A percentile compares a stretch with the other conserved stretches of the same genome.
Evolutionary conservation across 1,140 invertebrate genomes (phyloP).

Genomic region (Periplaneta americana): DNA sequence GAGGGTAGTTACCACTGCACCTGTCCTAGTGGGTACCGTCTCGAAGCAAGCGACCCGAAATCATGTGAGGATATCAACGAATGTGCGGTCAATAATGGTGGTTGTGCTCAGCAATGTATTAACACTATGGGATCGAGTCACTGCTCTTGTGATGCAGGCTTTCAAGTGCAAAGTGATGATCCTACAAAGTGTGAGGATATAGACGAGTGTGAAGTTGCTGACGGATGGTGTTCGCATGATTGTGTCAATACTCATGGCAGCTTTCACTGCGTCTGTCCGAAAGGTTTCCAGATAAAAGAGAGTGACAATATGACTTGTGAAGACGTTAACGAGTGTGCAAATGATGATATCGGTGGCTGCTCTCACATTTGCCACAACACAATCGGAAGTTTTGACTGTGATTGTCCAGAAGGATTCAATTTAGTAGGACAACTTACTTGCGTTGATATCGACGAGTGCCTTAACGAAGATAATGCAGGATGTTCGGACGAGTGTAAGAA

Average conservation of each 20-base stretch:
- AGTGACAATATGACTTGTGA: conserved; percentile 41
- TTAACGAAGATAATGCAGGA: conserved; percentile 48
- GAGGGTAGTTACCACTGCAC: conserved; percentile 47
- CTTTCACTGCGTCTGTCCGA: conserved; percentile 44
- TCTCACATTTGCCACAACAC: conserved; percentile 56
- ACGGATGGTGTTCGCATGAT: conserved; percentile 39
- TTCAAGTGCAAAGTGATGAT: not conserved
- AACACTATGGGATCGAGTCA: conserved; percentile 44
- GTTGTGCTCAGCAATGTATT: conserved; percentile 44
- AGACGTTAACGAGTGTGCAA: conserved; percentile 48
- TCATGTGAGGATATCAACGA: conserved; percentile 46
- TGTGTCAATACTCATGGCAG: conserved; percentile 46
- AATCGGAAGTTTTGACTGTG: conserved; percentile 55
- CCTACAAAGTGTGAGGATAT: conserved; percentile 47
- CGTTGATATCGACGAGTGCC: conserved; percentile 50
- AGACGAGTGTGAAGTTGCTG: conserved; percentile 63
- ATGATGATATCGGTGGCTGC: conserved; percentile 50
- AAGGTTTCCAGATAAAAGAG: conserved; percentile 35
- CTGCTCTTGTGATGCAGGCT: not conserved
- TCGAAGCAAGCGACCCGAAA: conserved; percentile 37
- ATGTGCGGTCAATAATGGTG: conserved; percentile 38
- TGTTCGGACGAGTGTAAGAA: conserved; percentile 45
- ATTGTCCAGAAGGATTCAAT: conserved; percentile 49
- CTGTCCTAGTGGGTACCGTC: conserved; percentile 48
- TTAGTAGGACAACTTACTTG: conserved; percentile 39